Evolutionary conservation across 2,797 vertebrate genomes (phyloP), one percentile per base, ranked within the genome.

Genomic region (Antrozous pallidus): DNA sequence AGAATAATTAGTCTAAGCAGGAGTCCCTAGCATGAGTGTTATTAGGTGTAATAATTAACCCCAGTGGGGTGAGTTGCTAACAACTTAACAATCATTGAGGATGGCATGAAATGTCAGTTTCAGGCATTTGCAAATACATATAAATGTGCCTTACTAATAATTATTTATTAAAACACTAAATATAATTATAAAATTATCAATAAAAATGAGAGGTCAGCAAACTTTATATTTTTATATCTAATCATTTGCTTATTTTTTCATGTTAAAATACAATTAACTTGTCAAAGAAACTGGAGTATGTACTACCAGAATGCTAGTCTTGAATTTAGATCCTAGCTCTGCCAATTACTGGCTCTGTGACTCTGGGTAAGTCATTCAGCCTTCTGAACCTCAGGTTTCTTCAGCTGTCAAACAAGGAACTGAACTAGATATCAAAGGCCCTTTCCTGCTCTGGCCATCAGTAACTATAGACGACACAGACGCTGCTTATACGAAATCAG

Each of bases 11-110:
- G 96, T 96, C 92, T 70, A 93, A 96, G 97, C 96, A 97, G 95
- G 97, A 95, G 94, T 94, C 95, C 97, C 77, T 77, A 95, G 94
- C 88, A 86, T 87, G 95, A 96, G 75, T 92, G 81, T 97, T 98
- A 97, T 97, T 97, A 97, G 92, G 95, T 96, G 85, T 95, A 96
- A 97, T 97, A 97, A 98, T 98, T 97, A 98, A 97, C 96, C 96
- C 92, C 96, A 81, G 91, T 79, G 36, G 96, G 90, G 71, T 95
- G 85, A 96, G 85, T 93, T 95, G 96, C 91, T 97, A 93, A 91
- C 82, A 91, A 95, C 93, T 95, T 96, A 97, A 91, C 84, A 78
- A 56, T 98, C 96, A 96, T 70, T 94, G 94, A 94, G 33, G 40
- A 81, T 87, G 91, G 63, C 91, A 80, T 91, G 70, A 93, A 94